Evolutionary conservation across 2,113 vertebrate species (phyloP), one percentile per base, ranked within the genome.

Genomic region (Cricetomys ansorgei): DNA sequence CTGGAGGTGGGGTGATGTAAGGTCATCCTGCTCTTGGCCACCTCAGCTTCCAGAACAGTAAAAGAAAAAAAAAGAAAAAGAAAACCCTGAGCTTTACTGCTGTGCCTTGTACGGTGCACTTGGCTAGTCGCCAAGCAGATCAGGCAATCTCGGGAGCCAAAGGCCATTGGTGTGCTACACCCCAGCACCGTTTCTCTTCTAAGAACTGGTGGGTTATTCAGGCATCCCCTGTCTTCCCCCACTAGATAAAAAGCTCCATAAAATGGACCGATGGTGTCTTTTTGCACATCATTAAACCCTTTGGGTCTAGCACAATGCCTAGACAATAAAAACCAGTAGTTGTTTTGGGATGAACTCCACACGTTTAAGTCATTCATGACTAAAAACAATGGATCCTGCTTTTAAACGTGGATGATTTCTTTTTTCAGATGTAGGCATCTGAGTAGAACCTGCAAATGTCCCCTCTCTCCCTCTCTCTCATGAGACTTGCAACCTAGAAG

Each of bases 351-450:
- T 89, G 27, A 93, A 91, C 83, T 79, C 65, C 37, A 81, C 64
- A 96, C 59, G 21, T 70, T 93, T 86, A 96, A 96, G 45, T 93
- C 77, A 91, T 88, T 94, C 70, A 89, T 88, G 83, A 79, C 75
- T 70, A 93, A 89, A 85, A 94, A 81, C 37, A 29, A 55, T 89
- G 16, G 59, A 43, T 92, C 85, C 48, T 45, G 59, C 84, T 92
- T 86, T 84, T 34, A 31, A 86, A 93, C 91, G n/a, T 37, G 67
- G 45, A 17, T 65, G 43, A 3, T 11, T 19, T 50, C 8, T 64
- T 48, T 17, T 17, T 34, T 0, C 84, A n/a, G 45, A 86, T 9
- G 45, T 77, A 50, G 15, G n/a, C 55, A 62, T 83, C 57, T 83
- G 57, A 92, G 43, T 31, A 77, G 79, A 92, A 79, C 64, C 37